A percentile compares a stretch with the other conserved stretches of the same genome.
These are phyloP conservation scores for Tigriopus californicus DNA, from an alignment of 2,888 invertebrate species.

Conservation along the genomic window DNA sequence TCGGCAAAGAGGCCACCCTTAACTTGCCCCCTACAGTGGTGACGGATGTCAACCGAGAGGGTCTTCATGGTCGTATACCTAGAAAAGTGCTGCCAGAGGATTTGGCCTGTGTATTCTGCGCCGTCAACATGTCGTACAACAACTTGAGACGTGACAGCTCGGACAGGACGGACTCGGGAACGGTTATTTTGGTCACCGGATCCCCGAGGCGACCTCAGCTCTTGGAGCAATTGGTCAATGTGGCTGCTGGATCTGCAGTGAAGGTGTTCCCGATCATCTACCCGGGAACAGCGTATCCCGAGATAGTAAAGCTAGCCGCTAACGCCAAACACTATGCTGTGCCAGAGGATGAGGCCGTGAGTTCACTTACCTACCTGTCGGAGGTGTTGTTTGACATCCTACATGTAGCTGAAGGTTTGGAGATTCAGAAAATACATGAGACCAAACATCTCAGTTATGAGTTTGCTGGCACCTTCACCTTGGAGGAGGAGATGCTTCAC, in stretches of 20 bases:
- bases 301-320: neutral
- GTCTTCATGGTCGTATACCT: conserved; percentile 22
- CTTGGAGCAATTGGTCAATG: neutral
- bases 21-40: conserved; percentile 22
- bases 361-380: neutral
- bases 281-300: conserved; percentile 1
- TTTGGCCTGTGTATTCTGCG: conserved; percentile 14
- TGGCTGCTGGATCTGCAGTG: neutral
- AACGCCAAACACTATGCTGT: neutral
- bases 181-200: conserved; percentile 9
- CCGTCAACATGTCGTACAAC: conserved; percentile 12
- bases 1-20: conserved; percentile 20
- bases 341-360: conserved; percentile 2
- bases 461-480: conserved; percentile 12
- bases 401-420: neutral
- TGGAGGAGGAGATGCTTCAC: conserved; percentile 12
- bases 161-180: conserved; percentile 2
- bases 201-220: neutral
- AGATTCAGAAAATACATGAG: conserved; percentile 12
- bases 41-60: conserved; percentile 22
- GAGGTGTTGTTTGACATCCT: conserved; percentile 14
- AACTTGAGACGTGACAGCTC: neutral
- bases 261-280: conserved; percentile 7
- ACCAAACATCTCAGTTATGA: conserved; percentile 9
- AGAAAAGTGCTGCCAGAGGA: conserved; percentile 20